A percentile compares a stretch with the other conserved stretches of the same genome.
Conservation (phyloP, 1,140 invertebrate genomes). For the Dendrolimus kikuchii region DNA sequence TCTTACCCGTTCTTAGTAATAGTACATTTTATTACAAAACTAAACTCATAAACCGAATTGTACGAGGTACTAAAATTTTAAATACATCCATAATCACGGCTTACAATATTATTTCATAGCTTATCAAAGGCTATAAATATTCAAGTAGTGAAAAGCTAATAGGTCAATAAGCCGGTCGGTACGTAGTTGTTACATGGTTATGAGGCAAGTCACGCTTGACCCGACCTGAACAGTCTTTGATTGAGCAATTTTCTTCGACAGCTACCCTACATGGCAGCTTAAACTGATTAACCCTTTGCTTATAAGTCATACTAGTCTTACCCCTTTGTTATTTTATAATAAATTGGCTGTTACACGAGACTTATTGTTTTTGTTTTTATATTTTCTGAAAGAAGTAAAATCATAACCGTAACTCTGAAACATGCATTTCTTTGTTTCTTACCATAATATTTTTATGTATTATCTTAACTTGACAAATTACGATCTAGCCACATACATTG, state of each 20-base stretch:
- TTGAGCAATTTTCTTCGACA: constrained; percentile 54
- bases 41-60: neutral
- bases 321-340: too few relatives aligned
- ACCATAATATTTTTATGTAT: too few relatives aligned
- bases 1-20: too few relatives aligned
- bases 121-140: constrained; percentile 21
- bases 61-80: neutral
- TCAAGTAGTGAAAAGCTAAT: constrained; percentile 28
- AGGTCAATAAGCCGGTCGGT: constrained; percentile 24
- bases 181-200: constrained; percentile 42
- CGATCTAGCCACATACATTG: too few relatives aligned
- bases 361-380: too few relatives aligned
- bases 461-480: too few relatives aligned
- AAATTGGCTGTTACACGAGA: too few relatives aligned
- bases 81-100: neutral
- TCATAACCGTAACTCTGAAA: too few relatives aligned
- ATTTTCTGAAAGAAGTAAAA: too few relatives aligned
- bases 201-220: constrained; percentile 50
- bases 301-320: constrained; percentile 14
- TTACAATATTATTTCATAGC: neutral
- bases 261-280: constrained; percentile 35
- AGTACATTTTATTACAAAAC: too few relatives aligned
- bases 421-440: too few relatives aligned
- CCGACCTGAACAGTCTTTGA: constrained; percentile 32
- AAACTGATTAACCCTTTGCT: constrained; percentile 46